Percentiles rank a stretch among this genome's conserved stretches.
phyloP scores from a whole-genome alignment of 2,113 vertebrate genomes.

The Lophius piscatorius region DNA sequence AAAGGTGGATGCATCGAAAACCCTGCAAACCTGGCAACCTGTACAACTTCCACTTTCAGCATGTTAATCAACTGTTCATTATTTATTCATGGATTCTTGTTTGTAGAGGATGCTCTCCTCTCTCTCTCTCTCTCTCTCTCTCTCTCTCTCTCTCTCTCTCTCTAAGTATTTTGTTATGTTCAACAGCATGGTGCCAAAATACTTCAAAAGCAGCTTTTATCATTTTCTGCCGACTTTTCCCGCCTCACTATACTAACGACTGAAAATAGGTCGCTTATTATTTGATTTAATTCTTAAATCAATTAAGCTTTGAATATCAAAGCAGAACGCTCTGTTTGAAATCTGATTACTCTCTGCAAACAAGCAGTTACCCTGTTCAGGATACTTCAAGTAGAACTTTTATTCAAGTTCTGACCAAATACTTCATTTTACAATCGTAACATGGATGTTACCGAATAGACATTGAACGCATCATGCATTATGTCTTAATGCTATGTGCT shows the following conservation, averaged over 20 bases:
- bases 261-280: conserved; percentile 3
- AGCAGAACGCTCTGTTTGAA: conserved; percentile 7
- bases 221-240: conserved; percentile 13
- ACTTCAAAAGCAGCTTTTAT: conserved; percentile 21
- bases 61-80: conserved; percentile 36
- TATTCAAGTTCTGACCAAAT: no score
- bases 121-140: conserved; percentile 10
- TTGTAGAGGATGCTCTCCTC: conserved; percentile 1
- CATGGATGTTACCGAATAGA: no score
- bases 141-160: conserved; percentile 16
- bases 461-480: no score
- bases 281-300: conserved; percentile 2
- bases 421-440: no score
- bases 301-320: conserved; percentile 7
- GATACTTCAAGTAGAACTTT: no score
- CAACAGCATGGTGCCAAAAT: conserved; percentile 9
- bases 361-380: no score
- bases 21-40: neutral
- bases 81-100: conserved; percentile 47
- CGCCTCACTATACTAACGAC: conserved; percentile 1
- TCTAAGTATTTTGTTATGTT: neutral
- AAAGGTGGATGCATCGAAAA: neutral
- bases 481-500: no score
- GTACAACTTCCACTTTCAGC: conserved; percentile 13
- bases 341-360: conserved; percentile 2